These are phyloP conservation scores for Calliscelio sp. DNA, from an alignment of 2,888 invertebrate species.

Conservation along the genomic window DNA sequence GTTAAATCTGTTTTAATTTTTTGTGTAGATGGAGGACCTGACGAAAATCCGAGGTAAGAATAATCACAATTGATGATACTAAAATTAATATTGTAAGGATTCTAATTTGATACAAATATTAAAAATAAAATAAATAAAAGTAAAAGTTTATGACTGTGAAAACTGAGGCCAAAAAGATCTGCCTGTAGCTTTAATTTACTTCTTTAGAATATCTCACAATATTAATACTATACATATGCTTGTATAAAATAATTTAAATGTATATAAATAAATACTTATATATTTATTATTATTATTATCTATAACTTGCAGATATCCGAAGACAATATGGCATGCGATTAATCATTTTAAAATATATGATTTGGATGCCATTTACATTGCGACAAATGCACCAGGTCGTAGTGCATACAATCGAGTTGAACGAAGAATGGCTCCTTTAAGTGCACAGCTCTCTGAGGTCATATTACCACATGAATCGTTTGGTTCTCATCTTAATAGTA, in stretches of 20 bases:
- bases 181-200: too few species aligned
- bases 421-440: slow-evolving; percentile 80
- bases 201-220: too few species aligned
- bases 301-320: slow-evolving; percentile 75
- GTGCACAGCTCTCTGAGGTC: slow-evolving; percentile 77
- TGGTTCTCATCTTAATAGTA: slow-evolving; percentile 79
- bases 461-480: slow-evolving; percentile 78
- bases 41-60: slow-evolving; percentile 3
- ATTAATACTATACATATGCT: too few species aligned
- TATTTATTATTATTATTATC: too few species aligned
- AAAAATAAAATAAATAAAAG: too few species aligned
- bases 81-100: too few species aligned
- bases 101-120: too few species aligned
- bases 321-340: slow-evolving; percentile 74
- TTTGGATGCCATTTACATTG: slow-evolving; percentile 76
- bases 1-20: slow-evolving; percentile 79
- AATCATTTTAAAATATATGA: slow-evolving; percentile 75
- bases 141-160: too few species aligned
- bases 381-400: slow-evolving; percentile 77
- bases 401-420: slow-evolving; percentile 75
- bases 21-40: not conserved
- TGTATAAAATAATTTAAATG: too few species aligned
- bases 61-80: too few species aligned
- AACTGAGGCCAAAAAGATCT: too few species aligned
- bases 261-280: too few species aligned